phyloP scores from a whole-genome alignment of 2,888 invertebrate species.

The Helleia helle region DNA sequence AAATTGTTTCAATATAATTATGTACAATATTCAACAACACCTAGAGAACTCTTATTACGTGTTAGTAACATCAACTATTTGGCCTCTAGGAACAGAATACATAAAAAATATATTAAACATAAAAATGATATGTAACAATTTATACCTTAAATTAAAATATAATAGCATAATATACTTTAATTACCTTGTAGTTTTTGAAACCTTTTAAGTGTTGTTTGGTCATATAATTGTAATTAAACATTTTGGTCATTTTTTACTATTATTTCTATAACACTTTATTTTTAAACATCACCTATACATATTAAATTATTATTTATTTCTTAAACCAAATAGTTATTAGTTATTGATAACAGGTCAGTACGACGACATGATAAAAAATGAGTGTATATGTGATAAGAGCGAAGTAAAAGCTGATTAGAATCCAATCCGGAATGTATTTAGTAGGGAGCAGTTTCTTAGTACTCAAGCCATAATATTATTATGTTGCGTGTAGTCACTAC shows the following conservation, averaged over 20 bases:
- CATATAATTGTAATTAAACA: constrained; percentile 83
- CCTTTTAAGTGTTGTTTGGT: constrained; percentile 87
- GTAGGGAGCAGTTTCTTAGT: no score
- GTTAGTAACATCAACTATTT: no score
- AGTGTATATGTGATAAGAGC: not conserved
- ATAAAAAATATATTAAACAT: no score
- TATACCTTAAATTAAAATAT: no score
- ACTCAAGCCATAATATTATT: no score
- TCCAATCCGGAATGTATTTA: not conserved
- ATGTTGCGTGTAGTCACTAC: no score
- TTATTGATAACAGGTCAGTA: not conserved
- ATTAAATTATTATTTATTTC: not conserved
- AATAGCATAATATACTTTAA: no score
- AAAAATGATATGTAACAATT: no score
- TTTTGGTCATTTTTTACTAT: constrained; percentile 19
- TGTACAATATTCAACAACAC: no score
- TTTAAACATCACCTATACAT: not conserved
- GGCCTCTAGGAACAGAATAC: no score
- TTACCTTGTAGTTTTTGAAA: constrained; percentile 92
- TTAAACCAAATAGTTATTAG: not conserved
- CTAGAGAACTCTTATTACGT: no score
- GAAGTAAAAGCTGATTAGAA: not conserved
- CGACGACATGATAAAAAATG: not conserved
- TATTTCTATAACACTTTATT: not conserved
- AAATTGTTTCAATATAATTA: no score